phyloP scores from a whole-genome alignment of 1,140 invertebrate species.

The Zaprionus kolodkinae region DNA sequence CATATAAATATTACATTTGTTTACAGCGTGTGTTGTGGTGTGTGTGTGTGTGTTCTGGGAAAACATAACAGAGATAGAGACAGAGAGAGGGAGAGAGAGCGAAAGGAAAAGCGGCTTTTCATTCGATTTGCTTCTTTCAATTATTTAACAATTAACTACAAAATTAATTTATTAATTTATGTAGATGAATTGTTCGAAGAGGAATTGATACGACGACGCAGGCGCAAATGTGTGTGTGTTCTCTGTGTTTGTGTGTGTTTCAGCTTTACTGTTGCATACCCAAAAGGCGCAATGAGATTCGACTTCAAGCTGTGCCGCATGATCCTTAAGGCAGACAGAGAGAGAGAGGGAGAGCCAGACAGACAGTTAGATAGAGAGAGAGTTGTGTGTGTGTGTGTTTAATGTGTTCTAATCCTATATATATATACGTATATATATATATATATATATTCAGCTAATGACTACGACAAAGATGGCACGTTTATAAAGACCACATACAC shows the following conservation, averaged over 20 bases:
- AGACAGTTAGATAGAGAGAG: slow-evolving; percentile 6
- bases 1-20: slow-evolving; percentile 66
- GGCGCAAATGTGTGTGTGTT: slow-evolving; percentile 45
- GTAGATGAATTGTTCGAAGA: slow-evolving; percentile 47
- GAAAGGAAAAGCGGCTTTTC: slow-evolving; percentile 4
- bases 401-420: slow-evolving; percentile 24
- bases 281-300: slow-evolving; percentile 42
- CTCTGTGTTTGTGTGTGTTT: background rate
- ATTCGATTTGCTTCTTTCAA: slow-evolving; percentile 20
- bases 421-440: slow-evolving; percentile 10
- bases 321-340: slow-evolving; percentile 16
- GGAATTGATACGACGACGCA: slow-evolving; percentile 32
- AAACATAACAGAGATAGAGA: slow-evolving; percentile 21
- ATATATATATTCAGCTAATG: slow-evolving; percentile 74
- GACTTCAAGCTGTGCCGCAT: slow-evolving; percentile 20
- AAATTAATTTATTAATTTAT: slow-evolving; percentile 69
- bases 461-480: slow-evolving; percentile 83
- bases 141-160: slow-evolving; percentile 67
- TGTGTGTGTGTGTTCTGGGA: slow-evolving; percentile 25
- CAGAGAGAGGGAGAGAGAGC: background rate
- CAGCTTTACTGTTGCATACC: slow-evolving; percentile 36
- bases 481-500: slow-evolving; percentile 84
- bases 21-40: slow-evolving; percentile 41
- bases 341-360: background rate
- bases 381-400: slow-evolving; percentile 32